Base-by-base conservation (phyloP, 2,113 vertebrate genomes). In the Antigone vipio region DNA sequence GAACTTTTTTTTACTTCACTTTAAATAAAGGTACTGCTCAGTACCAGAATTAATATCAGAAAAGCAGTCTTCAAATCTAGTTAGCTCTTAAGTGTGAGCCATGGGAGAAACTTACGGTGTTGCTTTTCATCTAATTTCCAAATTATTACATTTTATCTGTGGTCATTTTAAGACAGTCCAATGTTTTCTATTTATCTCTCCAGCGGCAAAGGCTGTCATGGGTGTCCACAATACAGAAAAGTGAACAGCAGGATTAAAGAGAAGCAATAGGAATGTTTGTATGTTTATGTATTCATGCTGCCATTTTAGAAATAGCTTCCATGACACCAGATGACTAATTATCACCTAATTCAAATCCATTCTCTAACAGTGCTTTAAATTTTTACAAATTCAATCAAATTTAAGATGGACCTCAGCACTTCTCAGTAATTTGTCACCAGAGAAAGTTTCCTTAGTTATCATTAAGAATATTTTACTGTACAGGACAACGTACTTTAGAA, bases 91-190 rank as follows among this genome's bases (percentile, higher is more conserved):
- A 53, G 15, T 12, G 26, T 22, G 9, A 64, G 10, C 17, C 44
- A 16, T 3, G 5, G 16, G 5, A 71, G 15, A 80, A 91, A 52
- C 38, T 11, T 62, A 52, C 0, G 0, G 8, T 35, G 8, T 8
- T 71, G 15, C 11, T 50, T 47, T 86, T 79, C 5, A 55, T 19
- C 32, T n/a, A 9, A 44, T 35, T 85, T 81, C 30, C 42, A 74
- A 81, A 66, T 71, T 12, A 69, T 15, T 52, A 35, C 15, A 45
- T 81, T 71, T 69, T 71, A 47, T 40, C 24, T 19, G 8, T 32
- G 35, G 20, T 16, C 15, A 32, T 64, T 74, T 93, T 38, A 38
- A 73, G 47, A 53, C 26, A 58, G 12, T 59, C 15, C 67, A 63
- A 4, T 45, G 13, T 75, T 75, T 85, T 81, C 69, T 76, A 12